phyloP scores from a whole-genome alignment of 2,888 invertebrate species.

The Diploptera punctata region DNA sequence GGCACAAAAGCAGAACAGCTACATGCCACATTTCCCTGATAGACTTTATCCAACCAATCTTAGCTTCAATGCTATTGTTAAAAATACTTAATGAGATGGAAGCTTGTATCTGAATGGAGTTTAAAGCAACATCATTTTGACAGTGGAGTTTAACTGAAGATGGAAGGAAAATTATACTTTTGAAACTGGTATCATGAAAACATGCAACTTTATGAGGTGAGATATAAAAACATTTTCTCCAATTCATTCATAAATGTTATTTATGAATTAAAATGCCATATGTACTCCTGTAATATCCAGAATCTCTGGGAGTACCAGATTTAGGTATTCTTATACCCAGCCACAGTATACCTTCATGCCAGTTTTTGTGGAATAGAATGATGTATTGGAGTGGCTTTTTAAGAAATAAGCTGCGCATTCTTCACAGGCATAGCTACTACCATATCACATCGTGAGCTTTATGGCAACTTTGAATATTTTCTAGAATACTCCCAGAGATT shows the following conservation, averaged over 20 bases:
- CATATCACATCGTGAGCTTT: not conserved
- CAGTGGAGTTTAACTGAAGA: not conserved
- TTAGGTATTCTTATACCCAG: too few relatives aligned
- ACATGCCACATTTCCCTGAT: not conserved
- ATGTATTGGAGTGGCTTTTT: too few relatives aligned
- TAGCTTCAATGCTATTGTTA: not conserved
- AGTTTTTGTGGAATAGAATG: too few relatives aligned
- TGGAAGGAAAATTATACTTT: too few relatives aligned
- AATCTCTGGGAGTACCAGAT: too few relatives aligned
- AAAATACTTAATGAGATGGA: not conserved
- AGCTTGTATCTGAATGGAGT: not conserved
- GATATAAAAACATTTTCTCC: too few relatives aligned
- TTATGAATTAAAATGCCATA: too few relatives aligned
- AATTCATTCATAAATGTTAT: not conserved
- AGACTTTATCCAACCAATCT: not conserved
- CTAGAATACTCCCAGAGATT: not conserved
- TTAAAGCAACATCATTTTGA: not conserved
- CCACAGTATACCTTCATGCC: too few relatives aligned
- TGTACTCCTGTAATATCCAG: too few relatives aligned
- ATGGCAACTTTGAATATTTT: not conserved
- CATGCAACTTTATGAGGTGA: too few relatives aligned
- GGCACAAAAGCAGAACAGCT: not conserved
- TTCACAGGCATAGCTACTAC: not conserved
- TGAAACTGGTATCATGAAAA: too few relatives aligned
- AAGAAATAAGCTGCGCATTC: not conserved